Percentiles rank a stretch among this genome's conserved stretches.
Evolutionary conservation across 2,113 vertebrate species (phyloP).

Genomic region (Syrrhaptes paradoxus): DNA sequence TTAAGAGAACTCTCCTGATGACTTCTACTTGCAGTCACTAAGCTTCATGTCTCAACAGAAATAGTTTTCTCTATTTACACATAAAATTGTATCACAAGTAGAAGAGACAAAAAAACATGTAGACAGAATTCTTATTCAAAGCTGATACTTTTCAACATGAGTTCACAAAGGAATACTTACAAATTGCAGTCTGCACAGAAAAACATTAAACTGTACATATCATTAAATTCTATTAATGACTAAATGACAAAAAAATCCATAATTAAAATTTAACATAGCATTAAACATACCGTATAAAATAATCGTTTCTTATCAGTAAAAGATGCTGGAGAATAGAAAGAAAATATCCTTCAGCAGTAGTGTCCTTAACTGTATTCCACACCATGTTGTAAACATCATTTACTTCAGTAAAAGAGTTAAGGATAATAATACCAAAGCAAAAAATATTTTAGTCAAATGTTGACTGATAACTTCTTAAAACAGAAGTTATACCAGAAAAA

Average conservation of each 20-base stretch:
- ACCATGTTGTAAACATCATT: conserved; percentile 91
- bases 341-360: conserved; percentile 87
- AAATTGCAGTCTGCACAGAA: not conserved
- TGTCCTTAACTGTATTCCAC: conserved; percentile 90
- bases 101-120: not conserved
- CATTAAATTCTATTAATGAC: not conserved
- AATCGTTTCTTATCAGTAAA: conserved; percentile 91
- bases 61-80: not conserved
- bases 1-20: not conserved
- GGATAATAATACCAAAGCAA: conserved; percentile 52
- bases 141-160: not conserved
- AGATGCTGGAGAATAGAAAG: conserved; percentile 97
- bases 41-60: not conserved
- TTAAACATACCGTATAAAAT: conserved; percentile 88
- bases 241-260: not conserved
- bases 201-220: not conserved
- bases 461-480: not conserved
- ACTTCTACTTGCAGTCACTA: not conserved
- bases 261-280: not conserved
- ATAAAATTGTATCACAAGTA: not conserved
- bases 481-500: not conserved
- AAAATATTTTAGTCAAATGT: not conserved
- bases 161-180: not conserved
- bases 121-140: not conserved
- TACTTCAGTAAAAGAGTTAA: conserved; percentile 88